Percentiles rank a stretch among this genome's conserved stretches.
Conservation (phyloP, 2,888 invertebrate genomes). For the Thymelicus acteon region DNA sequence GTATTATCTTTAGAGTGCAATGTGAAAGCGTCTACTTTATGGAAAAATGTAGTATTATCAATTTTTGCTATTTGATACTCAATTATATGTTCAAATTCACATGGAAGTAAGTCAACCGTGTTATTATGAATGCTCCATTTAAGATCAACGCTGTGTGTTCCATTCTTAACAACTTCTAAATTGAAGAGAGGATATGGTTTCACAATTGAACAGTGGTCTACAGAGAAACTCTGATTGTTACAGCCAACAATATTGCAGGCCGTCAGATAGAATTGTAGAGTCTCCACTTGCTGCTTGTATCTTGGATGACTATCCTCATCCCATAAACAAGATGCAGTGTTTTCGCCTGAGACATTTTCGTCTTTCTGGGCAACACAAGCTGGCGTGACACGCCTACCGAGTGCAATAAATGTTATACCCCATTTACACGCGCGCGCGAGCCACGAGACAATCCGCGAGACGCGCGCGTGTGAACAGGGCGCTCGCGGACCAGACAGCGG, state of each 20-base stretch:
- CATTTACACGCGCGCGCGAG: no score
- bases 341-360: conserved; percentile 40
- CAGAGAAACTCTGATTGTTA: conserved; percentile 73
- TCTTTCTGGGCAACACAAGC: conserved; percentile 52
- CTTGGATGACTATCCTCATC: conserved; percentile 59
- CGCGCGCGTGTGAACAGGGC: no score
- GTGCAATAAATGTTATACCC: no score
- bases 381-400: conserved; percentile 50
- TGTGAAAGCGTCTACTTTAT: conserved; percentile 65
- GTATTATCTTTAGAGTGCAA: conserved; percentile 65
- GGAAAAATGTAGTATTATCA: conserved; percentile 70
- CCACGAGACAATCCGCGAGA: no score
- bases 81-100: conserved; percentile 71
- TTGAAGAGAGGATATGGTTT: conserved; percentile 66
- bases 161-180: conserved; percentile 57
- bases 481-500: no score
- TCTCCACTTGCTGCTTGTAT: conserved; percentile 74
- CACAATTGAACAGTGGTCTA: conserved; percentile 85
- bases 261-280: conserved; percentile 84
- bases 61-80: conserved; percentile 80
- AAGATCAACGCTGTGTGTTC: conserved; percentile 67
- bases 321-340: conserved; percentile 62
- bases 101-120: conserved; percentile 62
- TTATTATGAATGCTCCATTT: conserved; percentile 70
- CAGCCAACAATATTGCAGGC: conserved; percentile 86